Conservation (phyloP, 2,888 invertebrate genomes). For the Aspidapion aeneum region DNA sequence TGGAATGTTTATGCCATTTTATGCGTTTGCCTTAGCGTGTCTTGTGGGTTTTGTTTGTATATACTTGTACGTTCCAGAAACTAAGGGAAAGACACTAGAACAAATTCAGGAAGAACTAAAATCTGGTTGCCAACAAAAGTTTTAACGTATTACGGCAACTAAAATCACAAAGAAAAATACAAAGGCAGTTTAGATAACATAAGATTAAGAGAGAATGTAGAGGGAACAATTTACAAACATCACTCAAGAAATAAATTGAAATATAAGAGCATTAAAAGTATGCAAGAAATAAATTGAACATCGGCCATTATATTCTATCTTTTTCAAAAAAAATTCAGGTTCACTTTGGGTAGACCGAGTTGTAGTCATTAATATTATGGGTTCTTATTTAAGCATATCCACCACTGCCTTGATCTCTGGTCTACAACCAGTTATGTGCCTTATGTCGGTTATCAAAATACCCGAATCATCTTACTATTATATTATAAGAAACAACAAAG, state of each 20-base stretch:
- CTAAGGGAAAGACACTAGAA: slow-evolving; percentile 10
- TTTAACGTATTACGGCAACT: too few relatives aligned
- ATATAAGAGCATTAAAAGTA: too few relatives aligned
- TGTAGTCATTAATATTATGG: slow-evolving; percentile 50
- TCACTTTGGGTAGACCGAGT: too few relatives aligned
- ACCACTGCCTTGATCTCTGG: slow-evolving; percentile 51
- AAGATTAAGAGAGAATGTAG: too few relatives aligned
- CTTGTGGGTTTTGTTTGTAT: slow-evolving; percentile 5
- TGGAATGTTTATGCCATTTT: slow-evolving; percentile 9
- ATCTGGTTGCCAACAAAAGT: too few relatives aligned
- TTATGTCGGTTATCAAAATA: slow-evolving; percentile 50
- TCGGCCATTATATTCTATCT: slow-evolving; percentile 61
- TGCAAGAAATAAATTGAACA: too few relatives aligned
- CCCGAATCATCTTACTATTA: slow-evolving; percentile 58
- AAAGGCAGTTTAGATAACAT: too few relatives aligned
- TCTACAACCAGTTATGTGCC: slow-evolving; percentile 47
- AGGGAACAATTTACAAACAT: too few relatives aligned
- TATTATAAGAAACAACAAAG: slow-evolving; percentile 44
- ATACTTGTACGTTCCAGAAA: slow-evolving; percentile 10
- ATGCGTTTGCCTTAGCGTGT: background rate
- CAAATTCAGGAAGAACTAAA: slow-evolving; percentile 1
- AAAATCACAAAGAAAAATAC: too few relatives aligned
- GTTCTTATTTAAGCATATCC: slow-evolving; percentile 49
- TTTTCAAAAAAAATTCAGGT: too few relatives aligned
- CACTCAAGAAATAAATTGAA: too few relatives aligned